Evolutionary conservation across 35 echinoderm and acorn worm species (phyloP), one percentile per base, ranked within the genome.

Genomic region (Heliocidaris erythrogramma): DNA sequence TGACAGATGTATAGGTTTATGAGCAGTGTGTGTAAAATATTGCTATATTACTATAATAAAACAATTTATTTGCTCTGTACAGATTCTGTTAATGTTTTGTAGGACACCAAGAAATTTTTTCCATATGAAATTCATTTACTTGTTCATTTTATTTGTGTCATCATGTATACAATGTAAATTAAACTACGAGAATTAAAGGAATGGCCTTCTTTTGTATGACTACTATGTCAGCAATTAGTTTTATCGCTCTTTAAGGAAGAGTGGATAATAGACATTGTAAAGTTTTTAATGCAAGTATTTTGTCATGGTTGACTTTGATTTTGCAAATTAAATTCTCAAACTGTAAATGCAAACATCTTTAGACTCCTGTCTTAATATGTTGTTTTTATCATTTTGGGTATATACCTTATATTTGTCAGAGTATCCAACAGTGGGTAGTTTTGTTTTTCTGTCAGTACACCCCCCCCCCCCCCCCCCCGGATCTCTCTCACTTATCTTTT

Each of bases 221-320:
- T 92, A 92, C 29, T 48, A 92, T 59, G 91, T 92, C 91, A 92
- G 91, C 91, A 92, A 92, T 92, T 92, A 92, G 48, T 92, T 92
- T 92, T 92, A 92, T 59, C 13, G 87, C 47, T 92, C 91, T 92
- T 21, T 42, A 48, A 35, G 30, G 91, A 92, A 92, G 48, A 92
- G 47, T 52, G 91, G 30, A 30, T 11, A 92, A 50, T 16, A 92
- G 49, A 92, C 31, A 92, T 52, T 92, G 91, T 92, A 92, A 50
- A 92, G 91, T 59, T 92, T 92, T 48, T 92, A 92, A 92, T 92
- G 91, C 91, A 92, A 92, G 91, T 92, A 92, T 92, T 59, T 92
- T 92, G 91, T 92, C 91, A 92, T 92, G 91, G 91, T 92, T 59
- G 49, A 92, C 48, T 92, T 92, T 92, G 91, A 92, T 92, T 92